Evolutionary conservation across 2,888 invertebrate genomes (phyloP).

Genomic region (Cordylochernes scorpioides): DNA sequence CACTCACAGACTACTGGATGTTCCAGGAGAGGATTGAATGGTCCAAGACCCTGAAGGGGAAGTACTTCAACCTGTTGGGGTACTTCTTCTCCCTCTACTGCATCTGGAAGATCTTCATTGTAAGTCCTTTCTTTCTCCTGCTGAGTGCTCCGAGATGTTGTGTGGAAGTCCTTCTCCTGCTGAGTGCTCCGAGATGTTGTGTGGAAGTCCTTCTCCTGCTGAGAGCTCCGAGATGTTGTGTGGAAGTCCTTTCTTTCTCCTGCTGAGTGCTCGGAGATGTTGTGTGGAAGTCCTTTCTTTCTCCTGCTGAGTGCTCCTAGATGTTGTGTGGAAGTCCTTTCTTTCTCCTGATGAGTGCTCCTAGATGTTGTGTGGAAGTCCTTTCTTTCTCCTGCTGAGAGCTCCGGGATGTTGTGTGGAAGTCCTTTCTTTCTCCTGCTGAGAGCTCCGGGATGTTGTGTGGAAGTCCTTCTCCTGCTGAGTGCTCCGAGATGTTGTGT

Average conservation of each 20-base stretch:
- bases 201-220: background rate
- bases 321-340: conserved; percentile 65
- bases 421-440: conserved; percentile 21
- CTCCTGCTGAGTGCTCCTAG: conserved; percentile 23
- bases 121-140: conserved; percentile 27
- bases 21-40: conserved; percentile 61
- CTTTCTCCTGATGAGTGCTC: background rate
- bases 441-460: background rate
- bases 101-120: conserved; percentile 95
- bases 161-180: background rate
- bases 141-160: background rate
- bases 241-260: conserved; percentile 92
- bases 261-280: conserved; percentile 96
- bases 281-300: conserved; percentile 44
- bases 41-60: conserved; percentile 85
- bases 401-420: conserved; percentile 97
- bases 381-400: conserved; percentile 89
- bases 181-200: background rate
- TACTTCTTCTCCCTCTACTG: conserved; percentile 97
- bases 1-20: no score
- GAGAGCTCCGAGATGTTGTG: conserved; percentile 19
- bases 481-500: background rate
- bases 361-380: conserved; percentile 44
- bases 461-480: background rate
- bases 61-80: conserved; percentile 90